phyloP scores from a whole-genome alignment of 1,140 invertebrate species.

The Drosophila arawakana region DNA sequence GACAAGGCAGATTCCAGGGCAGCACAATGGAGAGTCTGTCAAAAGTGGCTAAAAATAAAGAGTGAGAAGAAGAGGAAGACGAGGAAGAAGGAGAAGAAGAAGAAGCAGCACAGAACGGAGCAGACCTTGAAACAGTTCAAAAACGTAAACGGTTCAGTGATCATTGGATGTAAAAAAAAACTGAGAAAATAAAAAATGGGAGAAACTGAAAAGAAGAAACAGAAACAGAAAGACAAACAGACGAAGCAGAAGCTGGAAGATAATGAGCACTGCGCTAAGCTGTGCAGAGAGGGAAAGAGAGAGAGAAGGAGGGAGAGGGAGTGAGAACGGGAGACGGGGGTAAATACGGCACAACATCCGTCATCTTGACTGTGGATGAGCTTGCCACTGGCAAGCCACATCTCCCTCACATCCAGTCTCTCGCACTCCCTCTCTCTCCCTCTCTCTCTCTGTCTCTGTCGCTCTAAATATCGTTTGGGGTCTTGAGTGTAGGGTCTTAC shows the following conservation, averaged over 20 bases:
- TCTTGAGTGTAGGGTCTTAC: slow-evolving; percentile 11
- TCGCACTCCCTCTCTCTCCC: neutral
- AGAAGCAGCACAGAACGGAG: slow-evolving; percentile 40
- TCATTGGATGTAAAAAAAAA: slow-evolving; percentile 78
- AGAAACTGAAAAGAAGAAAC: slow-evolving; percentile 35
- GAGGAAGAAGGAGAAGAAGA: slow-evolving; percentile 14
- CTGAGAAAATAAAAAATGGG: slow-evolving; percentile 33
- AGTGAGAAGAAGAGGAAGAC: slow-evolving; percentile 12
- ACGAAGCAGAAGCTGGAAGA: slow-evolving; percentile 33
- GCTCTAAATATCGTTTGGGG: neutral
- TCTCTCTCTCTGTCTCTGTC: too few relatives aligned
- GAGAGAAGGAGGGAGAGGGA: slow-evolving; percentile 11
- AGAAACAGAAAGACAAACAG: slow-evolving; percentile 12
- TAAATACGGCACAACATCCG: slow-evolving; percentile 68
- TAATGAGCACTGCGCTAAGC: slow-evolving; percentile 15
- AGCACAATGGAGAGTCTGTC: slow-evolving; percentile 28
- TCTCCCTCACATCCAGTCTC: slow-evolving; percentile 10
- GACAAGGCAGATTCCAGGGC: slow-evolving; percentile 2
- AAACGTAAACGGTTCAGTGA: slow-evolving; percentile 84
- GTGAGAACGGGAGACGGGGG: neutral
- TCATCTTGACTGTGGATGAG: slow-evolving; percentile 72
- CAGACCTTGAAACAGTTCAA: slow-evolving; percentile 84
- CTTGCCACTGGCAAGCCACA: slow-evolving; percentile 35
- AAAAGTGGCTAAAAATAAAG: slow-evolving; percentile 3
- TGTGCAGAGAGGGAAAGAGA: neutral